These are phyloP conservation scores for Danio choprae DNA, from an alignment of 2,797 vertebrate genomes.

Conservation along the genomic window DNA sequence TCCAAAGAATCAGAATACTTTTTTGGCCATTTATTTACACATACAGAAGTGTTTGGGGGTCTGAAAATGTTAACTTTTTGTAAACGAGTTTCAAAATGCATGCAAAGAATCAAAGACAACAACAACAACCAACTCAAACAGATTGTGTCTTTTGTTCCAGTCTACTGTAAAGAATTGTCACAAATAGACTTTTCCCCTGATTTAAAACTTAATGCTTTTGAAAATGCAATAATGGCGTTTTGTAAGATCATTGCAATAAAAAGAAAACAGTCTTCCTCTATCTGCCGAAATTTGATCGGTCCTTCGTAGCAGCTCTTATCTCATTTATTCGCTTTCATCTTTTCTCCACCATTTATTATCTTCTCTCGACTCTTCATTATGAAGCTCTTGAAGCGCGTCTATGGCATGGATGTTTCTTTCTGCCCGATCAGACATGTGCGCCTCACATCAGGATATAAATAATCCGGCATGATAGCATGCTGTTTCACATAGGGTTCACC, in stretches of 20 bases:
- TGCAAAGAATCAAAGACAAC: too few relatives aligned
- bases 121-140: too few relatives aligned
- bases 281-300: background rate
- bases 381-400: slow-evolving; percentile 6
- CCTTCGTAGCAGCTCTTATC: slow-evolving; percentile 1
- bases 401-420: background rate
- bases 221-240: background rate
- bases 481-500: slow-evolving; percentile 6
- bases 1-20: too few relatives aligned
- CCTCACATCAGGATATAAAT: slow-evolving; percentile 16
- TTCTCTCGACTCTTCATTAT: slow-evolving; percentile 2
- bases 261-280: background rate
- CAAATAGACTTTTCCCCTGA: background rate
- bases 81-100: too few relatives aligned
- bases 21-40: too few relatives aligned
- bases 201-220: slow-evolving; percentile 1
- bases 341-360: slow-evolving; percentile 11
- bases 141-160: too few relatives aligned
- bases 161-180: background rate
- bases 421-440: slow-evolving; percentile 6
- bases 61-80: too few relatives aligned
- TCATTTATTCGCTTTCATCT: slow-evolving; percentile 27
- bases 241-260: background rate
- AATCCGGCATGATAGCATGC: slow-evolving; percentile 1
- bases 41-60: too few relatives aligned